phyloP scores from a whole-genome alignment of 2,888 invertebrate species.

The Chaetoderma sp. region DNA sequence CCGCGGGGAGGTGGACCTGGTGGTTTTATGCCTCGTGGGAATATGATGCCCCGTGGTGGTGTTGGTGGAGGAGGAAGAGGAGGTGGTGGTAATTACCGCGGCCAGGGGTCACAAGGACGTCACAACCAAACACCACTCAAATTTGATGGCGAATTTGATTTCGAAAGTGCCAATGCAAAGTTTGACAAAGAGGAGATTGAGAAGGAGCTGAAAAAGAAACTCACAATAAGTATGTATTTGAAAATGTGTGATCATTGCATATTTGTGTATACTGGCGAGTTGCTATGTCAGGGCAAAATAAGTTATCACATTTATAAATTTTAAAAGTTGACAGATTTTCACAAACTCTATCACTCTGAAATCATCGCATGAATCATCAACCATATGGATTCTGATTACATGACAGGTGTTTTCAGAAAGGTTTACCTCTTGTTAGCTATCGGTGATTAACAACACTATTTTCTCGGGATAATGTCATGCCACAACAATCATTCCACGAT shows the following conservation, averaged over 20 bases:
- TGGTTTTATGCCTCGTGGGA: constrained; percentile 38
- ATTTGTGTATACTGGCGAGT: neutral
- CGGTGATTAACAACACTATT: too few relatives aligned
- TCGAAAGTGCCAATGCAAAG: constrained; percentile 97
- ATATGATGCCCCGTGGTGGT: constrained; percentile 27
- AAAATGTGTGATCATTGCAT: neutral
- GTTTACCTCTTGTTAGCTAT: too few relatives aligned
- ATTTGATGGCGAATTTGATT: constrained; percentile 97
- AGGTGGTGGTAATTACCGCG: constrained; percentile 36
- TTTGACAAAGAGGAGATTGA: constrained; percentile 86
- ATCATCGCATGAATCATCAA: too few relatives aligned
- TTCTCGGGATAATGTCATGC: too few relatives aligned
- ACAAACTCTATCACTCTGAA: too few relatives aligned
- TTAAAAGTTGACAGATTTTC: too few relatives aligned
- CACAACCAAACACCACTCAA: constrained; percentile 74
- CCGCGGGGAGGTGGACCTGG: constrained; percentile 1
- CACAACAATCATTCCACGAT: too few relatives aligned
- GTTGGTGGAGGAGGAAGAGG: constrained; percentile 41
- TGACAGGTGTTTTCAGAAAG: too few relatives aligned
- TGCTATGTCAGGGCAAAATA: too few relatives aligned
- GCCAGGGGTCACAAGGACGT: constrained; percentile 35
- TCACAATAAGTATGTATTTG: constrained; percentile 75
- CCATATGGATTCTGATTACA: too few relatives aligned
- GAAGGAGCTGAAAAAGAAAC: constrained; percentile 82
- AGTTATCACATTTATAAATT: too few relatives aligned